phyloP scores from a whole-genome alignment of 2,113 vertebrate species.

The Anarrhichthys ocellatus region DNA sequence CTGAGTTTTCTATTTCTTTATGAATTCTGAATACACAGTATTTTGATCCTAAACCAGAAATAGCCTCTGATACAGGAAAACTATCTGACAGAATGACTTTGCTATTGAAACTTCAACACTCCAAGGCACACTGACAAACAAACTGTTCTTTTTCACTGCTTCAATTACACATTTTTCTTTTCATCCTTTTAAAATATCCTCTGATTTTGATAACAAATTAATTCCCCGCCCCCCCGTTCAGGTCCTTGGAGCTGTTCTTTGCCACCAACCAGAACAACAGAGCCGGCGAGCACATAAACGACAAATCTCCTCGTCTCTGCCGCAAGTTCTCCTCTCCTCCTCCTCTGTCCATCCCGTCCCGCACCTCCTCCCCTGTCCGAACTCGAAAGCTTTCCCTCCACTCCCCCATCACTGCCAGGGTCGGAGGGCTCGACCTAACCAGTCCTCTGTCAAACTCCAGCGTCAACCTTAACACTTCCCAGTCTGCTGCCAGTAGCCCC shows the following conservation, averaged over 20 bases:
- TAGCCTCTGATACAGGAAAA: slow-evolving; percentile 1
- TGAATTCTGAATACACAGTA: not conserved
- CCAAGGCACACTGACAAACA: not conserved
- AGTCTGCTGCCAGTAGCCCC: slow-evolving; percentile 86
- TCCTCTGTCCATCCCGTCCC: slow-evolving; percentile 90
- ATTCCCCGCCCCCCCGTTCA: slow-evolving; percentile 56
- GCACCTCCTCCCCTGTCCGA: slow-evolving; percentile 91
- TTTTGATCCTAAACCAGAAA: slow-evolving; percentile 7
- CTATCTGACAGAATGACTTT: not conserved
- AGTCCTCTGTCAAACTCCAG: slow-evolving; percentile 82
- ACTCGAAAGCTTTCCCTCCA: slow-evolving; percentile 94
- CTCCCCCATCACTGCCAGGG: slow-evolving; percentile 89
- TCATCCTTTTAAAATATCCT: slow-evolving; percentile 4
- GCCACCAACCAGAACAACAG: slow-evolving; percentile 93
- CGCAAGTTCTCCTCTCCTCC: slow-evolving; percentile 98
- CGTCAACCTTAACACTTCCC: slow-evolving; percentile 82
- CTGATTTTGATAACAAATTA: slow-evolving; percentile 21
- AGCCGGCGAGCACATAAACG: slow-evolving; percentile 86
- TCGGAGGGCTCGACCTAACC: slow-evolving; percentile 89
- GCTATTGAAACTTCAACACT: not conserved
- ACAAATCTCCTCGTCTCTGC: slow-evolving; percentile 93
- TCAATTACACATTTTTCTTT: slow-evolving; percentile 1
- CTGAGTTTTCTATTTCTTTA: not conserved
- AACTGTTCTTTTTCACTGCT: slow-evolving; percentile 5
- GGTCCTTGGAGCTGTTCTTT: slow-evolving; percentile 98